Percentiles rank a stretch among this genome's conserved stretches.
Evolutionary conservation across 2,797 vertebrate genomes (phyloP).

Genomic region (Lutjanus argentimaculatus): DNA sequence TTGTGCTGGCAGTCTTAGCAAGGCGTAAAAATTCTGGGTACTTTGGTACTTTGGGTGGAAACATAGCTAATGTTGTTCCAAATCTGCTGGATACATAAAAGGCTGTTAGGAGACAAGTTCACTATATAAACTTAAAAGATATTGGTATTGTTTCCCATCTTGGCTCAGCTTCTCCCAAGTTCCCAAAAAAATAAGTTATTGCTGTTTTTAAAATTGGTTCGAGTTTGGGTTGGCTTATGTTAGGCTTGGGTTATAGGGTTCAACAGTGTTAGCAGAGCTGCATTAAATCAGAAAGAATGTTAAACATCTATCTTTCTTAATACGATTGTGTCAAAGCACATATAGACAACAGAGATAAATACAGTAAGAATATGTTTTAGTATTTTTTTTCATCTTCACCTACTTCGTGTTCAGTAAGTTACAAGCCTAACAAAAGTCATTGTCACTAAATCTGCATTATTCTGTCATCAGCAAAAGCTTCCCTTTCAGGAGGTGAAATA

Average conservation of each 20-base stretch:
- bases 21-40: too few relatives aligned
- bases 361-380: neutral
- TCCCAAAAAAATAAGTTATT: neutral
- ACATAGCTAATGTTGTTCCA: too few relatives aligned
- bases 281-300: too few relatives aligned
- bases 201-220: neutral
- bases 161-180: neutral
- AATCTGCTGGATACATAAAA: too few relatives aligned
- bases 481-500: slow-evolving; percentile 54
- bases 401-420: slow-evolving; percentile 11
- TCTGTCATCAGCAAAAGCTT: slow-evolving; percentile 48
- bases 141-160: neutral
- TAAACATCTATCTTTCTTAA: too few relatives aligned
- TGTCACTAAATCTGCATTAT: slow-evolving; percentile 43
- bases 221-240: neutral
- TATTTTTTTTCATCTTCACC: neutral
- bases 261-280: neutral
- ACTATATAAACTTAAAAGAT: neutral
- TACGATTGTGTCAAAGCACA: neutral
- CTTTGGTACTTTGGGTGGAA: too few relatives aligned
- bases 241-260: neutral
- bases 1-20: too few relatives aligned
- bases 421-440: slow-evolving; percentile 37
- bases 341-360: neutral
- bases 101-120: neutral